Base-by-base conservation (phyloP, 2,888 invertebrate species). In the Papilio elwesi region DNA sequence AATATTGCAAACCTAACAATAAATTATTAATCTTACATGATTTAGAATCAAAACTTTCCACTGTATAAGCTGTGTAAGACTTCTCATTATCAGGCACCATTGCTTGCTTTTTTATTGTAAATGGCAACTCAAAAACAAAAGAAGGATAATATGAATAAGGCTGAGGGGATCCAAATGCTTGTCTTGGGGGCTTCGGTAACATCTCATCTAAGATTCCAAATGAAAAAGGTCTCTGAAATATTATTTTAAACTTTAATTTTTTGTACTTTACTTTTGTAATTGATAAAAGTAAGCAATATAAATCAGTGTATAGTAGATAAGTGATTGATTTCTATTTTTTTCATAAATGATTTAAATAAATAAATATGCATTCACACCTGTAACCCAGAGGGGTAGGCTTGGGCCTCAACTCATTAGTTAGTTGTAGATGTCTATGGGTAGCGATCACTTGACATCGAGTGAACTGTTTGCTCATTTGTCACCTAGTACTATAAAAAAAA, bases 111-210 rank as follows among this genome's bases (percentile, higher is more conserved):
- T 84, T 87, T 63, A 93, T 74, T 43, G 90, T 87, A 77, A 82
- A 94, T 36, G 94, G 94, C 70, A 94, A 78, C 66, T 93, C 89
- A 85, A 94, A 94, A 48, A 94, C 82, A 81, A 93, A 87, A 12
- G 90, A 83, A 0, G 94, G 94, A 76, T 81, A 94, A 74, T 90
- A 92, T 36, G 92, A 78, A 74, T 94, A 94, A 8, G 94, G 94
- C 71, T 92, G 86, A 2, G 91, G 87, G 1, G 93, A 93, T 0
- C 92, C 91, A 84, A 90, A 91, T 1, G 76, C 67, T 76, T 90
- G 90, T 62, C 81, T 80, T 9, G 80, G 84, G 0, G 89, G 90
- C 62, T 87, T 91, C 1, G 94, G 94, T 4, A 94, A 84, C 91
- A 94, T 93, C 75, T 91, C 85, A 79, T 92, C 87, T 0, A 93